Evolutionary conservation across 2,888 invertebrate genomes (phyloP).

Genomic region (Spodoptera littoralis): DNA sequence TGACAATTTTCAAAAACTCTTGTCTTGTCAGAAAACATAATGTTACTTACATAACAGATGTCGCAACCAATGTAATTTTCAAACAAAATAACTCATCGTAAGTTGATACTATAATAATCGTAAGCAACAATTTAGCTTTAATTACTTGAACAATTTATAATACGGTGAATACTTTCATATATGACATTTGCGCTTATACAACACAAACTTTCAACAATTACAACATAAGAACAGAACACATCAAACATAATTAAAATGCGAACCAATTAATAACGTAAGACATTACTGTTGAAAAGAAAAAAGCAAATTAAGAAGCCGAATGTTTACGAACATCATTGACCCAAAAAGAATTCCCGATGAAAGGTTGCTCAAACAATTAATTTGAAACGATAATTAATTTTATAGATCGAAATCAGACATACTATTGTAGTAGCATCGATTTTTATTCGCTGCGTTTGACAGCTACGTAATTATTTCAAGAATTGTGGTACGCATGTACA

Average conservation of each 20-base stretch:
- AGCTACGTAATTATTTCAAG: constrained; percentile 66
- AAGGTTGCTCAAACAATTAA: constrained; percentile 72
- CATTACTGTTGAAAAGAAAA: constrained; percentile 62
- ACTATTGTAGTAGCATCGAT: constrained; percentile 53
- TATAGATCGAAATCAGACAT: constrained; percentile 60
- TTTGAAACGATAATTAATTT: constrained; percentile 74
- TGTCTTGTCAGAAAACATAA: no score
- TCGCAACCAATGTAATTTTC: no score
- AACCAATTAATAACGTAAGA: constrained; percentile 65
- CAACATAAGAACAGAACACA: constrained; percentile 47
- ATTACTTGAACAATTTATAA: constrained; percentile 4
- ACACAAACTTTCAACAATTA: constrained; percentile 40
- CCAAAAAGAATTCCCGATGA: constrained; percentile 63
- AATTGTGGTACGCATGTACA: constrained; percentile 48
- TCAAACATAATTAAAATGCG: constrained; percentile 64
- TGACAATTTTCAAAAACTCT: no score
- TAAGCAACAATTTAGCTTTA: neutral
- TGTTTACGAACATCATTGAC: constrained; percentile 77
- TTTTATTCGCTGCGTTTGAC: constrained; percentile 48
- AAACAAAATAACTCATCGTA: no score
- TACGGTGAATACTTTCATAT: neutral
- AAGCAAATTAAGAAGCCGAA: constrained; percentile 68
- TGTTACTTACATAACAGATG: no score
- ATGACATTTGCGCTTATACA: constrained; percentile 7
- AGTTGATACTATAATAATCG: no score